These are phyloP conservation scores for Sebastes glaucus DNA, from an alignment of 2,797 vertebrate species.

Conservation along the genomic window DNA sequence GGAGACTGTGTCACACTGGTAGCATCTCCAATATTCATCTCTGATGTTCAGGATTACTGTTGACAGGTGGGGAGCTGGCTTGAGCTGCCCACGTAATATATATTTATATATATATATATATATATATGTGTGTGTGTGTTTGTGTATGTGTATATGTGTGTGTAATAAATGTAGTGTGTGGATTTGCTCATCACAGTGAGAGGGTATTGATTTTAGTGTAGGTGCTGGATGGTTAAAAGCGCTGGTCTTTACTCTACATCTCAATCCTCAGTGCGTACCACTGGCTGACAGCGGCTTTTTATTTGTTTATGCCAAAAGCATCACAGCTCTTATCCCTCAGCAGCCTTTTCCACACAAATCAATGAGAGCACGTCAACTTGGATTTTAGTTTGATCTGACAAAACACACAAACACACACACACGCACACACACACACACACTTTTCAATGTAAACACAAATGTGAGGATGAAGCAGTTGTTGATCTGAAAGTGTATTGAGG, in stretches of 20 bases:
- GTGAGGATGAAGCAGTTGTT: not conserved
- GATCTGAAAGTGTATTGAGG: not conserved
- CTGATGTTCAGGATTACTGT: constrained; percentile 18
- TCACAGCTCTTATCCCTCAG: constrained; percentile 55
- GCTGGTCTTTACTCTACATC: constrained; percentile 47
- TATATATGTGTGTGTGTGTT: not conserved
- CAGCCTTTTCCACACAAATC: constrained; percentile 70
- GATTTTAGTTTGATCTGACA: constrained; percentile 65
- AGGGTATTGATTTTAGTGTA: constrained; percentile 55
- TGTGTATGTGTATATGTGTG: not conserved
- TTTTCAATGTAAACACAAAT: constrained; percentile 9
- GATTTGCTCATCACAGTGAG: constrained; percentile 28
- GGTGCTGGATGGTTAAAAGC: constrained; percentile 47
- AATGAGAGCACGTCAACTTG: constrained; percentile 61
- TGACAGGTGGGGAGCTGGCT: constrained; percentile 38
- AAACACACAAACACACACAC: constrained; percentile 4
- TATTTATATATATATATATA: not conserved
- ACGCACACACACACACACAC: not conserved
- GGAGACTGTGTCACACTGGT: constrained; percentile 18
- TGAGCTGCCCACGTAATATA: constrained; percentile 16
- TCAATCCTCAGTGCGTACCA: constrained; percentile 27
- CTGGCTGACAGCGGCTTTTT: constrained; percentile 47
- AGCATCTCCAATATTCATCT: constrained; percentile 29
- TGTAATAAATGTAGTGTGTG: not conserved
- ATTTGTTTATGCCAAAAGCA: constrained; percentile 62